These are phyloP conservation scores for Hylia prasina DNA, from an alignment of 2,113 vertebrate genomes.

Conservation along the genomic window DNA sequence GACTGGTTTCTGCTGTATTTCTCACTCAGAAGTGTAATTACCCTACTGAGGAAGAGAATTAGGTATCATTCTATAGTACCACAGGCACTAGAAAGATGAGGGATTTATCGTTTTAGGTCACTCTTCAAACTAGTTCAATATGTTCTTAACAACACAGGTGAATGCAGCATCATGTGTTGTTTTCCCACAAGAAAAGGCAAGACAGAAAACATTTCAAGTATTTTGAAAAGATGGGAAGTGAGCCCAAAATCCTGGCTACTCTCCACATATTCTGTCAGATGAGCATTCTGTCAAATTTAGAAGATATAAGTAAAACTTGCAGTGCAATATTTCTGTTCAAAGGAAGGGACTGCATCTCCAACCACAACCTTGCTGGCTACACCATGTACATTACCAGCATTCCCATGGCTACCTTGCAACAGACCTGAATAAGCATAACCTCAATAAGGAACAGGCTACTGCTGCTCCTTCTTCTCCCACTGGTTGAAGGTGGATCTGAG, in stretches of 20 bases:
- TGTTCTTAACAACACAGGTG: neutral
- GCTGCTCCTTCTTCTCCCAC: neutral
- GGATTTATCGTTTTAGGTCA: neutral
- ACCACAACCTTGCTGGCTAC: neutral
- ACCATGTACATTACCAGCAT: neutral
- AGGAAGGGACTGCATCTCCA: neutral
- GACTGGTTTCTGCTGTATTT: neutral
- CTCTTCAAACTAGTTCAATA: neutral
- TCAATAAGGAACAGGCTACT: neutral
- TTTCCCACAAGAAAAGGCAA: fast-evolving
- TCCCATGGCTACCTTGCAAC: neutral
- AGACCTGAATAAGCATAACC: neutral
- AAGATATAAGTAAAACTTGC: neutral
- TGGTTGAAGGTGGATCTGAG: neutral
- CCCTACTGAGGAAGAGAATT: neutral
- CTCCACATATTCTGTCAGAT: neutral
- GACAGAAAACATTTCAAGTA: neutral
- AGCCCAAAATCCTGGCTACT: neutral
- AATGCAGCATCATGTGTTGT: neutral
- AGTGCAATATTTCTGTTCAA: neutral
- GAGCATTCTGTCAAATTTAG: neutral
- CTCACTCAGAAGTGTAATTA: neutral
- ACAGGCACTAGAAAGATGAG: neutral
- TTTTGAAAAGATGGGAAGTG: neutral
- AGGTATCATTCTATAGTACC: neutral